These are phyloP conservation scores for Quadroppia sp. DNA, from an alignment of 2,888 invertebrate species.

Conservation along the genomic window DNA sequence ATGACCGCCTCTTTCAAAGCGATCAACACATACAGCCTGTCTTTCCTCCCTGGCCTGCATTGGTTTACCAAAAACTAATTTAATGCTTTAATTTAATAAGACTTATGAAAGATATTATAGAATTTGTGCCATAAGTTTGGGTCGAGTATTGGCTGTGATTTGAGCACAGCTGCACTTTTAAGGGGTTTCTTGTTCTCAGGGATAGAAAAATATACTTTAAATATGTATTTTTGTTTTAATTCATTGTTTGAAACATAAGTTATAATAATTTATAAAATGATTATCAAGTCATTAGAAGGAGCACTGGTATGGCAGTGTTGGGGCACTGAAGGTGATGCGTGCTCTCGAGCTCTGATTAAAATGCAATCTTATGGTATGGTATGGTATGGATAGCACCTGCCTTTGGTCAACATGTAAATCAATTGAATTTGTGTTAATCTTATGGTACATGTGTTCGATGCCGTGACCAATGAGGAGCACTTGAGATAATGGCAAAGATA, in stretches of 20 bases:
- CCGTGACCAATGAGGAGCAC: conserved; percentile 10
- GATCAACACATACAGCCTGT: too few species aligned
- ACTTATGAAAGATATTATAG: too few species aligned
- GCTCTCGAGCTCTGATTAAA: background rate
- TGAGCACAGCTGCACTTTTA: background rate
- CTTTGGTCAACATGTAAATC: conserved; percentile 22
- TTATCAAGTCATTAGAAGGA: background rate
- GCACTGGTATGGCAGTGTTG: background rate
- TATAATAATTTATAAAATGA: background rate
- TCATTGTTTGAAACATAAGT: background rate
- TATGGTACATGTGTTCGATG: background rate
- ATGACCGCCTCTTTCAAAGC: too few species aligned
- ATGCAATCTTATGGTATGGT: background rate
- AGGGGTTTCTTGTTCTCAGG: background rate
- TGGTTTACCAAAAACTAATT: too few species aligned
- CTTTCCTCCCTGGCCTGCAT: too few species aligned
- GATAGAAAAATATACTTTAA: background rate
- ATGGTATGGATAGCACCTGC: background rate
- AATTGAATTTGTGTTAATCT: background rate
- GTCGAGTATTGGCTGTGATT: background rate
- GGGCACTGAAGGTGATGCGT: conserved; percentile 16
- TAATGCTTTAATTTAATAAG: too few species aligned
- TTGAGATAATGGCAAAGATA: background rate
- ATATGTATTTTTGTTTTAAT: background rate
- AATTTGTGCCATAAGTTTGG: too few species aligned